A percentile compares a stretch with the other conserved stretches of the same genome.
These are phyloP conservation scores for Sarcophaga bullata DNA, from an alignment of 1,140 invertebrate genomes.

Conservation along the genomic window DNA sequence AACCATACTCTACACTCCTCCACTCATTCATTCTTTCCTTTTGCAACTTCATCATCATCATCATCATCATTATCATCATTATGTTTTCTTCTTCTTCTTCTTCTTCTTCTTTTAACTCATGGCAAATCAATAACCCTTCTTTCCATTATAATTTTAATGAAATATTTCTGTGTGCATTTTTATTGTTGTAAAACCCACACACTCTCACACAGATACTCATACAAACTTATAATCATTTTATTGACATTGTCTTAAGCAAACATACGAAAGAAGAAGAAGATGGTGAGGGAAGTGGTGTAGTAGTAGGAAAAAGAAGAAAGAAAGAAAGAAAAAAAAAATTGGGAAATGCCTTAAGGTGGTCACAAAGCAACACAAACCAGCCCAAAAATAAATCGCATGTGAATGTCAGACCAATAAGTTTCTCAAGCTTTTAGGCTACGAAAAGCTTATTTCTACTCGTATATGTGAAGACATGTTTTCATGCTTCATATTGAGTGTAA, in stretches of 20 bases:
- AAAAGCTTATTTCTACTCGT: not conserved
- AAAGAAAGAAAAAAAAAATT: conserved; percentile 19
- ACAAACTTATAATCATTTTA: too few species aligned
- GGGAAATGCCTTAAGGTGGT: conserved; percentile 26
- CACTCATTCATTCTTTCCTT: not conserved
- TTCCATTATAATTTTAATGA: not conserved
- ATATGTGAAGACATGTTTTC: too few species aligned
- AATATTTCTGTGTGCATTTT: too few species aligned
- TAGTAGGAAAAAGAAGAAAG: not conserved
- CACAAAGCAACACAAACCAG: conserved; percentile 5
- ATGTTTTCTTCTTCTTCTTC: too few species aligned
- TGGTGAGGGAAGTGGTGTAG: not conserved
- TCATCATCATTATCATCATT: too few species aligned
- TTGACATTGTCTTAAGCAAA: not conserved
- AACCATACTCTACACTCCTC: not conserved
- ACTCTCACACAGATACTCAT: too few species aligned
- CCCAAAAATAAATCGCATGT: conserved; percentile 42
- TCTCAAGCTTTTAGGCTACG: conserved; percentile 43
- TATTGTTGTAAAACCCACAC: too few species aligned
- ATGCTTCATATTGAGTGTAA: too few species aligned
- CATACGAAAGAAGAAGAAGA: not conserved
- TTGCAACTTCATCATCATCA: too few species aligned
- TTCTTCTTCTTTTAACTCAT: not conserved
- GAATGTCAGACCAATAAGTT: conserved; percentile 43
- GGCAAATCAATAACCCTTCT: conserved; percentile 1